A percentile compares a stretch with the other conserved stretches of the same genome.
These are phyloP conservation scores for Pseudomugil tenellus DNA, from an alignment of 2,797 vertebrate species.

Conservation along the genomic window DNA sequence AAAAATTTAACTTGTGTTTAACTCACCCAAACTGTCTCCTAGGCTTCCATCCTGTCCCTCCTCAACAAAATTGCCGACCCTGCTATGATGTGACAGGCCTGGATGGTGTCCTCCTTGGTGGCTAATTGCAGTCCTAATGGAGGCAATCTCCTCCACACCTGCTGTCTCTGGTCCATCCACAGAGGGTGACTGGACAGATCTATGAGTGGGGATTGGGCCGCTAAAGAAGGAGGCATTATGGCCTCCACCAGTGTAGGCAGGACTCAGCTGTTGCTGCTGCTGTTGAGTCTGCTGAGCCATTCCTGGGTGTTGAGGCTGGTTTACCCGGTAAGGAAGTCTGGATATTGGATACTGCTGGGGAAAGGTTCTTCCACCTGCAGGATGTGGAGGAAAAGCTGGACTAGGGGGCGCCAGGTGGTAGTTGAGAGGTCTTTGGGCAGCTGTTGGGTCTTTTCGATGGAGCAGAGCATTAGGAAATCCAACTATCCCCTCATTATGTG, in stretches of 20 bases:
- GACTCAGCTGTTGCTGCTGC: slow-evolving; percentile 81
- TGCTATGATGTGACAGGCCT: slow-evolving; percentile 85
- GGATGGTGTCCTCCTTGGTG: slow-evolving; percentile 72
- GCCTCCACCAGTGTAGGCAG: slow-evolving; percentile 83
- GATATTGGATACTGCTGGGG: slow-evolving; percentile 87
- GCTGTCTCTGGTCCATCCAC: slow-evolving; percentile 86
- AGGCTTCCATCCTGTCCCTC: slow-evolving; percentile 87
- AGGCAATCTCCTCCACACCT: slow-evolving; percentile 84
- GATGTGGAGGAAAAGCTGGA: slow-evolving; percentile 84
- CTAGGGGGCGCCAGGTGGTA: slow-evolving; percentile 92
- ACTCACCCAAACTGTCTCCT: slow-evolving; percentile 91
- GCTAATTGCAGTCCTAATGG: slow-evolving; percentile 81
- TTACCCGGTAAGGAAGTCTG: slow-evolving; percentile 86
- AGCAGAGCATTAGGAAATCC: slow-evolving; percentile 88
- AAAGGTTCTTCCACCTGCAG: slow-evolving; percentile 78
- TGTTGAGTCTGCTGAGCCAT: slow-evolving; percentile 71
- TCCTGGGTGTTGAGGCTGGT: slow-evolving; percentile 81
- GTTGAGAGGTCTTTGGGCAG: slow-evolving; percentile 88
- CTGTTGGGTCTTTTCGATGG: slow-evolving; percentile 92
- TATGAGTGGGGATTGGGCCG: slow-evolving; percentile 84
- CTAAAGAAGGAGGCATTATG: slow-evolving; percentile 89
- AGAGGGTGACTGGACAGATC: slow-evolving; percentile 88
- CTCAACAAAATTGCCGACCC: slow-evolving; percentile 92
- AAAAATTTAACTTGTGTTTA: background rate
- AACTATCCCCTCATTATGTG: slow-evolving; percentile 81